phyloP scores from a whole-genome alignment of 2,113 vertebrate genomes.

The Campylorhamphus procurvoides region DNA sequence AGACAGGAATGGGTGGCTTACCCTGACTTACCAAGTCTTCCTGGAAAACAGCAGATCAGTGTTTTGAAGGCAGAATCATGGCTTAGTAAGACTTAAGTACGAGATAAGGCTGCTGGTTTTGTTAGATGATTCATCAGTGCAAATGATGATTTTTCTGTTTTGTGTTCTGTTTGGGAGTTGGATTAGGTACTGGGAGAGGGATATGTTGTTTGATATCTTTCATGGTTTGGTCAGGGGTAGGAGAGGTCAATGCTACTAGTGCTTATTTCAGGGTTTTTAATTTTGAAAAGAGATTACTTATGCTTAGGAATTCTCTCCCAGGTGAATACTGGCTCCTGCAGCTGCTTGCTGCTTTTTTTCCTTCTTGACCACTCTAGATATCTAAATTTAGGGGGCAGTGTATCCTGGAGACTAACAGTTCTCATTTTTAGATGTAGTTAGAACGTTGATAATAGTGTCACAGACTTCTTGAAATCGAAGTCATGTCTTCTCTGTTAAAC shows the following conservation, averaged over 20 bases:
- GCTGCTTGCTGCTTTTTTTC: background rate
- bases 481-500: background rate
- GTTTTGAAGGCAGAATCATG: background rate
- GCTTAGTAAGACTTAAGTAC: background rate
- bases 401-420: background rate
- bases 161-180: background rate
- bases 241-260: background rate
- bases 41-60: background rate
- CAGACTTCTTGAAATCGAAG: background rate
- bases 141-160: background rate
- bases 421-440: background rate
- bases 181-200: background rate
- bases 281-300: background rate
- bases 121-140: background rate
- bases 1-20: background rate
- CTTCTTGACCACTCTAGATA: background rate
- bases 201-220: background rate
- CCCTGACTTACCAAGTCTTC: background rate
- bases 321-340: background rate
- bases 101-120: background rate
- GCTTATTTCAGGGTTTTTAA: background rate
- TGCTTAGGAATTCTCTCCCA: background rate
- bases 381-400: background rate
- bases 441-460: background rate
- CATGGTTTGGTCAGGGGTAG: background rate